phyloP scores from a whole-genome alignment of 2,888 invertebrate genomes.

The Caenorhabditis zanzibari region DNA sequence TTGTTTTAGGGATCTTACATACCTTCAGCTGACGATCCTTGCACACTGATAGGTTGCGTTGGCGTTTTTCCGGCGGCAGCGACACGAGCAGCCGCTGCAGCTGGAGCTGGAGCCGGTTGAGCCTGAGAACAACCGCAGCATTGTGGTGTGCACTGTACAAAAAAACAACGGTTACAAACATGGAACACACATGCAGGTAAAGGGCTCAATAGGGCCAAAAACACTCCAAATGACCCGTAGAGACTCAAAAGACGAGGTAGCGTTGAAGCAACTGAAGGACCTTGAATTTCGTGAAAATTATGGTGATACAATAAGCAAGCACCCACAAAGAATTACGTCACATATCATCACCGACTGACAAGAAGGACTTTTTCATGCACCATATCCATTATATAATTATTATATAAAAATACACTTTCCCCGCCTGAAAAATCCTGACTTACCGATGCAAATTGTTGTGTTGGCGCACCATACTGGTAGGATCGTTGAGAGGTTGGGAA shows the following conservation, averaged over 20 bases:
- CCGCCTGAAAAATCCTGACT: slow-evolving; percentile 23
- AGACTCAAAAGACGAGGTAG: slow-evolving; percentile 7
- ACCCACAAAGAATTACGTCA: slow-evolving; percentile 49
- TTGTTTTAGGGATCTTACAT: too few relatives aligned
- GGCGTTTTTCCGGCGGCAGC: slow-evolving; percentile 75
- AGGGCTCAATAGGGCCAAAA: not conserved
- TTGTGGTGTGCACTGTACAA: slow-evolving; percentile 71
- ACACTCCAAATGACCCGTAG: not conserved
- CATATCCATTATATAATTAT: slow-evolving; percentile 30
- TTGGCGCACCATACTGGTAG: slow-evolving; percentile 72
- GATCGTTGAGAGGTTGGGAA: slow-evolving; percentile 71
- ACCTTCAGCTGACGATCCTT: slow-evolving; percentile 71
- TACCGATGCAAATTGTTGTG: slow-evolving; percentile 71
- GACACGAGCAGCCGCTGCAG: slow-evolving; percentile 71
- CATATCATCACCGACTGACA: slow-evolving; percentile 26
- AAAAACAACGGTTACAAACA: slow-evolving; percentile 60
- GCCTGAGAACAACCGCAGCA: slow-evolving; percentile 72
- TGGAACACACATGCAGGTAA: slow-evolving; percentile 61
- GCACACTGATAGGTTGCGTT: slow-evolving; percentile 66
- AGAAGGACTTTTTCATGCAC: slow-evolving; percentile 47
- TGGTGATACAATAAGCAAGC: slow-evolving; percentile 26
- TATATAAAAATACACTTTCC: not conserved
- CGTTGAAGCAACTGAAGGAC: slow-evolving; percentile 29
- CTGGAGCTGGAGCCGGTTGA: slow-evolving; percentile 56
- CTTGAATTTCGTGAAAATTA: not conserved